phyloP scores from a whole-genome alignment of 2,888 invertebrate species.

The Asteroscopus sphinx region DNA sequence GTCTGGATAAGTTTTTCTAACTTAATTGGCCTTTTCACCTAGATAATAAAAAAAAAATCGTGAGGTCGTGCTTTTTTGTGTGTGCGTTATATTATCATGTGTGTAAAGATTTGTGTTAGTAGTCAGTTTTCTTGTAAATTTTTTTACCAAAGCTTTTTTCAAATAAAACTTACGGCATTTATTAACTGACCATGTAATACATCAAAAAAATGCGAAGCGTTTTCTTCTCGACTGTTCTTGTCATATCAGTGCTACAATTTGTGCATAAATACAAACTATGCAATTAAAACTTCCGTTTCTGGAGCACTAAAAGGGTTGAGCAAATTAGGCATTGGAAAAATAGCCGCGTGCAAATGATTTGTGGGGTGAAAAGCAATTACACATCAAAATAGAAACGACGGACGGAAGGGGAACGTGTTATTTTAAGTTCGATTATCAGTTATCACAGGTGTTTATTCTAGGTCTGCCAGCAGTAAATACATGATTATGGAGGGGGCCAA shows the following conservation, averaged over 20 bases:
- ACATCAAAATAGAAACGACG: slow-evolving; percentile 42
- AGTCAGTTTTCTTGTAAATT: no score
- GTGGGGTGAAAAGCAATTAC: slow-evolving; percentile 50
- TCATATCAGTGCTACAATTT: slow-evolving; percentile 45
- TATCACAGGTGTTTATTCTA: slow-evolving; percentile 50
- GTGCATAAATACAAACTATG: slow-evolving; percentile 48
- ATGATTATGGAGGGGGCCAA: slow-evolving; percentile 34
- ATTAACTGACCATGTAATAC: neutral
- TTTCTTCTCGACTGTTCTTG: slow-evolving; percentile 41
- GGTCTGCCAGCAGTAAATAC: slow-evolving; percentile 35
- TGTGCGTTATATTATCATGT: no score
- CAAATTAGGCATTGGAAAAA: slow-evolving; percentile 51
- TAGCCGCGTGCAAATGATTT: slow-evolving; percentile 46
- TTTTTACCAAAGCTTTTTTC: no score
- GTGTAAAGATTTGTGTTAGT: no score
- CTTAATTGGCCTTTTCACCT: no score
- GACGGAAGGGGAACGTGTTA: slow-evolving; percentile 21
- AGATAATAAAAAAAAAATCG: no score
- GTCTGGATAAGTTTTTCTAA: no score
- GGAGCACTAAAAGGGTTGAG: slow-evolving; percentile 48
- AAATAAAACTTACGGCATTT: no score
- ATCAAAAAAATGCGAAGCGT: slow-evolving; percentile 10
- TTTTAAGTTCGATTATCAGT: slow-evolving; percentile 29
- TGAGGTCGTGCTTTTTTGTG: no score
- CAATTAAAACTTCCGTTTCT: slow-evolving; percentile 56